phyloP scores from a whole-genome alignment of 2,797 vertebrate species.

The Sebastes oblongus region DNA sequence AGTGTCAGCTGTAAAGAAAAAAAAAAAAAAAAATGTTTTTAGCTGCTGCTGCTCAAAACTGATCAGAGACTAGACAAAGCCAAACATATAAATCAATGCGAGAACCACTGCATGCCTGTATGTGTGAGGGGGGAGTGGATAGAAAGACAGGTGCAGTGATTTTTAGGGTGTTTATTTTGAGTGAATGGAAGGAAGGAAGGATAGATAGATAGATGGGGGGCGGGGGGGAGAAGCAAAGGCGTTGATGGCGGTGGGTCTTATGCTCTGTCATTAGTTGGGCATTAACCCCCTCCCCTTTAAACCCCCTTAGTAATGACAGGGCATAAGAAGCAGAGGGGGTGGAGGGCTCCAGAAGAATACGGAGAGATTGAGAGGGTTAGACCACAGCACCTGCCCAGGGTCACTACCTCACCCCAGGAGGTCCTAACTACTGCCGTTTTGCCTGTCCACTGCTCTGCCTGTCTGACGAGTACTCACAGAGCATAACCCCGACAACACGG shows the following conservation, averaged over 20 bases:
- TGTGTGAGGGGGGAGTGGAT: slow-evolving; percentile 16
- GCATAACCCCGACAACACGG: slow-evolving; percentile 31
- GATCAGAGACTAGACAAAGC: slow-evolving; percentile 51
- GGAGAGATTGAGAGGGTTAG: slow-evolving; percentile 69
- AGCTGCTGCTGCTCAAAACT: slow-evolving; percentile 26
- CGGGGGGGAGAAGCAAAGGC: slow-evolving; percentile 58
- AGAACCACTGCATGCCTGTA: not conserved
- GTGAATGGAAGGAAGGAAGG: slow-evolving; percentile 50
- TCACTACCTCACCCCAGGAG: slow-evolving; percentile 71
- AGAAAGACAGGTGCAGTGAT: slow-evolving; percentile 68
- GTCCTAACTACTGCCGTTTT: slow-evolving; percentile 70
- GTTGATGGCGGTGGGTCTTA: slow-evolving; percentile 70
- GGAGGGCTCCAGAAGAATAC: slow-evolving; percentile 62
- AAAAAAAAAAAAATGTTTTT: not conserved
- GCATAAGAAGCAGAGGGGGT: slow-evolving; percentile 68
- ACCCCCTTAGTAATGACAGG: slow-evolving; percentile 79
- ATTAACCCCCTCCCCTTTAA: slow-evolving; percentile 77
- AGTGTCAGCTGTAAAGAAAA: not conserved
- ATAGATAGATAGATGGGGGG: slow-evolving; percentile 27
- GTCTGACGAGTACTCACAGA: slow-evolving; percentile 44
- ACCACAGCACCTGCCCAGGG: slow-evolving; percentile 83
- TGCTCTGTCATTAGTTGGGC: slow-evolving; percentile 84
- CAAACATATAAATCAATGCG: slow-evolving; percentile 54
- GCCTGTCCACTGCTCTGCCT: slow-evolving; percentile 61
- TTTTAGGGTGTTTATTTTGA: slow-evolving; percentile 56